These are phyloP conservation scores for Epistrophe eligans DNA, from an alignment of 2,888 invertebrate genomes.

Conservation along the genomic window DNA sequence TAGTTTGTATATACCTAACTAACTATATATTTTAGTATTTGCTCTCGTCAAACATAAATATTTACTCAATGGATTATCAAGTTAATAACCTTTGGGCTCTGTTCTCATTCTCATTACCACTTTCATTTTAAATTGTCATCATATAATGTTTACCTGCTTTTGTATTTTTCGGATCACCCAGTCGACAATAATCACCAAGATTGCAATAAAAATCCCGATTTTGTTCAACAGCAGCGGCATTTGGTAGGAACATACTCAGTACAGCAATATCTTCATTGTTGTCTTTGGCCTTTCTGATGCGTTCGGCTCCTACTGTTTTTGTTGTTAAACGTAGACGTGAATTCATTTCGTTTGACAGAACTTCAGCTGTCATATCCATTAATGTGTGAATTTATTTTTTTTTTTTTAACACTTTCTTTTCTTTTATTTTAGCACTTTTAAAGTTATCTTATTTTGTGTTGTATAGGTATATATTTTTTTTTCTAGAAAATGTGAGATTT, in stretches of 20 bases:
- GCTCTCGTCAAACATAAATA: constrained; percentile 34
- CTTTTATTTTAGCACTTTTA: constrained; percentile 41
- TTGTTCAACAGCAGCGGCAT: constrained; percentile 86
- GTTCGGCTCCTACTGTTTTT: constrained; percentile 92
- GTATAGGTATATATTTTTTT: neutral
- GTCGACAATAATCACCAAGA: constrained; percentile 89
- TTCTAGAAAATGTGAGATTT: constrained; percentile 2
- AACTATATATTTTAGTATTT: constrained; percentile 15
- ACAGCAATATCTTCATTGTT: constrained; percentile 95
- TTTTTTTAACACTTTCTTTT: constrained; percentile 19
- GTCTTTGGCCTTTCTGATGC: constrained; percentile 91
- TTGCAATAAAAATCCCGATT: constrained; percentile 92
- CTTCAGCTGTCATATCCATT: constrained; percentile 89
- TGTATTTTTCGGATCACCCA: constrained; percentile 91
- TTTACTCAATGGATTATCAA: constrained; percentile 48
- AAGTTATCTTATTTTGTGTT: constrained; percentile 10
- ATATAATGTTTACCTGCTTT: constrained; percentile 88
- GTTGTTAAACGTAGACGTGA: constrained; percentile 89
- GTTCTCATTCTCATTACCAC: constrained; percentile 4
- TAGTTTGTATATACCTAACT: neutral
- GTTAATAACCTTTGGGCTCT: constrained; percentile 30
- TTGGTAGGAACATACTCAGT: constrained; percentile 92
- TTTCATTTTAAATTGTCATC: constrained; percentile 10
- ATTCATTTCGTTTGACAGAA: constrained; percentile 91
- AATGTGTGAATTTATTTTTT: constrained; percentile 3